Conservation (phyloP, 2,113 vertebrate species). For the cattle (Bos taurus) region DNA sequence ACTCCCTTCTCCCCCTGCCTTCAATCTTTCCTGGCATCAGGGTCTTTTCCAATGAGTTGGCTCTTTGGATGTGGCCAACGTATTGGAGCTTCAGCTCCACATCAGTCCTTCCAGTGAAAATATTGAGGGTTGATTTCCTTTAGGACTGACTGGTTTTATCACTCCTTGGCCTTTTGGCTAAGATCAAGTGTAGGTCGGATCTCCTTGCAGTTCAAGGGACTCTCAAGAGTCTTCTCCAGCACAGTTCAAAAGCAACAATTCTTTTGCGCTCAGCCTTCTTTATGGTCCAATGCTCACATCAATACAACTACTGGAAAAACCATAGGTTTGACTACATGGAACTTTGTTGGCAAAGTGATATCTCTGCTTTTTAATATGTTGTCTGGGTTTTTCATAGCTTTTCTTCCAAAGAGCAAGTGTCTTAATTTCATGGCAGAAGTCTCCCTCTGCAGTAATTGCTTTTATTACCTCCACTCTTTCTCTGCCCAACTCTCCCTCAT, state of each 20-base stretch:
- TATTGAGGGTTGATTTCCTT: neutral
- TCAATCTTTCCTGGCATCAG: neutral
- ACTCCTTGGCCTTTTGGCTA: neutral
- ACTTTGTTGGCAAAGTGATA: neutral
- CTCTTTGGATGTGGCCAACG: neutral
- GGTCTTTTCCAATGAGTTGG: neutral
- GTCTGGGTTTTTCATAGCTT: neutral
- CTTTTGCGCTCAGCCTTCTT: neutral
- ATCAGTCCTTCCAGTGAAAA: neutral
- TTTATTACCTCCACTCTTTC: neutral
- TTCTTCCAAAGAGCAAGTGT: neutral
- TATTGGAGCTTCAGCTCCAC: neutral
- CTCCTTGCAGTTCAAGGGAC: neutral
- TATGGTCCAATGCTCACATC: neutral
- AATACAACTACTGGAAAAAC: neutral
- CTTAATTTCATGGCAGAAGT: neutral
- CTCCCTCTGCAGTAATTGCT: neutral
- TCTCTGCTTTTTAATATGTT: neutral
- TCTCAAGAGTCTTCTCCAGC: neutral
- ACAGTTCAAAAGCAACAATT: neutral
- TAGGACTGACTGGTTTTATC: neutral
- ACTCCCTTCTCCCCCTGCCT: neutral
- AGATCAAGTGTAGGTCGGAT: neutral
- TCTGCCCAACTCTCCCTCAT: neutral
- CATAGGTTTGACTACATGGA: neutral